Base-by-base conservation (phyloP, 2,797 vertebrate genomes). In the Mus spretus region DNA sequence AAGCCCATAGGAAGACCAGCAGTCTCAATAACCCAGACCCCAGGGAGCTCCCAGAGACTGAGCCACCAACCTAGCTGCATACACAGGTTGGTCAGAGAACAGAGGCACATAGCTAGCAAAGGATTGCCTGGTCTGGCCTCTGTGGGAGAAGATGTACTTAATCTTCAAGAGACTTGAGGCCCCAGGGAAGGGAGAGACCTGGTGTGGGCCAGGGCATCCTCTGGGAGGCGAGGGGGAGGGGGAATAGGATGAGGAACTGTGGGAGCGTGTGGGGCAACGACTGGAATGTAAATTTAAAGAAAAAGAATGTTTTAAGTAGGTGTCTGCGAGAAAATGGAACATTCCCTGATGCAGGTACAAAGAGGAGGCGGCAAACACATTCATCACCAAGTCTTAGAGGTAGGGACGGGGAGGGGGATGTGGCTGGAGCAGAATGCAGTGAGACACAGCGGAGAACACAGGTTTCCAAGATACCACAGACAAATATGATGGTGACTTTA, bases 281-380 rank as follows among this genome's bases (percentile, higher is more conserved):
- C 70, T 72, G 70, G 70, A 37, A 72, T 72, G 19, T 72, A 37
- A 20, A 72, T n/a, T 20, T 19, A 19, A 19, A 9, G 34, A 34
- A 72, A 72, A 72, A 37, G n/a, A 75, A 94, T 44, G 79, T 75
- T 91, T 89, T 83, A 72, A 96, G 24, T 37, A 34, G 87, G 78
- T 72, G 84, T 63, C 10, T 81, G 8, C 34, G 72, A 85, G 61
- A 1, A 61, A 84, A 82, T 0, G 53, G 84, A 77, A 7, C 90
- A 61, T 17, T n/a, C 12, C 1, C 78, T 6, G 0, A 34, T 59
- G 4, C 1, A 0, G 94, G 40, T 1, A 0, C 1, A 50, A 47
- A 20, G 28, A 82, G 34, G 34, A 80, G 74, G 67, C 61, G 10
- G 31, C 2, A 1, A 4, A 13, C 4, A 47, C 44, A 12, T 0